Base-by-base conservation (phyloP, 2,797 vertebrate genomes). In the Salmo trutta region DNA sequence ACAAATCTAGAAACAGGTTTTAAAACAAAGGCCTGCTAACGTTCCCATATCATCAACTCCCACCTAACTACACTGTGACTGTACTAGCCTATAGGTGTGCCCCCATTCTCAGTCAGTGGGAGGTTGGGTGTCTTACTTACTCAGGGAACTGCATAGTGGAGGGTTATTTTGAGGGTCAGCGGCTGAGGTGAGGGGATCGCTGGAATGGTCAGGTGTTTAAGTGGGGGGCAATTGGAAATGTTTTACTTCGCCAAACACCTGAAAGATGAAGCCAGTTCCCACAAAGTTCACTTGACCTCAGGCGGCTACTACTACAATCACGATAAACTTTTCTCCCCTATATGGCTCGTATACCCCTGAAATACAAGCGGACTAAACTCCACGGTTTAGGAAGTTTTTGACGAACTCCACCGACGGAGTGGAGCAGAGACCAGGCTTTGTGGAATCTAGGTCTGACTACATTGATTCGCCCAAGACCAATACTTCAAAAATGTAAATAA, bases 181-280 rank as follows among this genome's bases (percentile, higher is more conserved):
- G 78, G 41, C 62, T 24, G 62, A 12, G 41, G 41, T 41, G 8
- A 10, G 62, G 62, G 41, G 24, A 29, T n/a, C 6, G 5, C 62
- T 65, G 62, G 62, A 65, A 10, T 65, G 21, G 62, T 65, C 62
- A 41, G 41, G 3, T 77, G 83, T 41, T 41, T 41, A 41, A 10
- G 41, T 41, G 41, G 41, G 81, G 82, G 78, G 41, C 67, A 77
- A 77, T 85, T 86, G 86, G 86, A 83, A 82, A 86, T 82, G 76
- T 73, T 81, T 66, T 74, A 83, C 80, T 66, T 75, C 24, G 24
- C 62, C 81, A 86, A 77, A 84, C 79, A 77, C 83, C 85, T 81
- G 88, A 79, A 90, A 90, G 82, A 88, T 85, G 86, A 89, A 84
- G 87, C 87, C 77, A 83, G 84, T 86, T 84, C 79, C 80, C 80